Evolutionary conservation across 2,888 invertebrate species (phyloP).

Genomic region (Pherbina coryleti): DNA sequence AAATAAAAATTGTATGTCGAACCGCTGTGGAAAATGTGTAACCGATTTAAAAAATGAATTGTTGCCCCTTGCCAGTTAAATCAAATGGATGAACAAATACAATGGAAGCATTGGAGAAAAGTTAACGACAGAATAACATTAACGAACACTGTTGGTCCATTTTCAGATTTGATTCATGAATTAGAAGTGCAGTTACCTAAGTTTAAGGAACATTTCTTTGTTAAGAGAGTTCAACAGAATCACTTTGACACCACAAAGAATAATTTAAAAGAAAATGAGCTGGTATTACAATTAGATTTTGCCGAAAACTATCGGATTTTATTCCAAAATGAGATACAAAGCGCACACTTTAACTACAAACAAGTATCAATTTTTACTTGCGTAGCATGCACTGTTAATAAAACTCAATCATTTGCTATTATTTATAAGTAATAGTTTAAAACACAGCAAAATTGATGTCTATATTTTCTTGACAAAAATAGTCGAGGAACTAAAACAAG

Average conservation of each 20-base stretch:
- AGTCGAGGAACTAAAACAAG: constrained; percentile 10
- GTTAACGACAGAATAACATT: background rate
- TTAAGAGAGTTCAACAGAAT: constrained; percentile 34
- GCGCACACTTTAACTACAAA: constrained; percentile 23
- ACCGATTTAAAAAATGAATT: constrained; percentile 5
- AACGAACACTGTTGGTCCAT: background rate
- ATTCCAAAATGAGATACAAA: too few species aligned
- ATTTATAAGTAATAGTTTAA: background rate
- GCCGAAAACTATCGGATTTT: constrained; percentile 27
- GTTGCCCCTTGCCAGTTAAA: constrained; percentile 27
- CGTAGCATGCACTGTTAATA: background rate
- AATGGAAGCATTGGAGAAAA: background rate
- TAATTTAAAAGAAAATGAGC: constrained; percentile 24
- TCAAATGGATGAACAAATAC: constrained; percentile 23
- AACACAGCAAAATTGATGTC: constrained; percentile 22
- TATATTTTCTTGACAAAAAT: constrained; percentile 30
- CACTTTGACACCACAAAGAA: constrained; percentile 26
- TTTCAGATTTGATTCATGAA: constrained; percentile 19
- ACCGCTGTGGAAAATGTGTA: background rate
- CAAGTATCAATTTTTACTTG: too few species aligned
- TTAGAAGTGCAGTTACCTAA: constrained; percentile 29
- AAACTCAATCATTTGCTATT: background rate
- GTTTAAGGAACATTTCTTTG: constrained; percentile 36
- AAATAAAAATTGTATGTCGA: constrained; percentile 22
- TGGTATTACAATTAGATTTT: constrained; percentile 31